phyloP scores from a whole-genome alignment of 2,113 vertebrate genomes.

The Todiramphus chloris region DNA sequence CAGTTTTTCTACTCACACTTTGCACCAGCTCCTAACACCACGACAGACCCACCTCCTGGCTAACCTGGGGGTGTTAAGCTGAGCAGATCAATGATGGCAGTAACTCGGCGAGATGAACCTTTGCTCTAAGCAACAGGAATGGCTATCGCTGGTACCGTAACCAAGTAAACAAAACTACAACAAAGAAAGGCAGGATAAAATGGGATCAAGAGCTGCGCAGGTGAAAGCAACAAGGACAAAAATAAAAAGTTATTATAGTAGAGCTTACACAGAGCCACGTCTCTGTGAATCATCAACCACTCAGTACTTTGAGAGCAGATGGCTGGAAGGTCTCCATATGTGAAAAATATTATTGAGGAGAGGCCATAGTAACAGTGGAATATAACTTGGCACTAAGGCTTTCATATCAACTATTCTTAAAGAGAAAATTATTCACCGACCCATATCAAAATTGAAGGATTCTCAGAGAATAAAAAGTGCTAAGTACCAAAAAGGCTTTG shows the following conservation, averaged over 20 bases:
- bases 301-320: constrained; percentile 36
- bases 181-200: constrained; percentile 53
- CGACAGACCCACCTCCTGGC: not conserved
- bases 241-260: constrained; percentile 48
- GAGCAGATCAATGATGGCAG: not conserved
- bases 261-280: not conserved
- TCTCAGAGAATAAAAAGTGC: not conserved
- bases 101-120: constrained; percentile 22
- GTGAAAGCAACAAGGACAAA: constrained; percentile 35
- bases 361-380: constrained; percentile 21
- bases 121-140: constrained; percentile 41
- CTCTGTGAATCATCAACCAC: constrained; percentile 60
- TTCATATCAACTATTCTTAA: not conserved
- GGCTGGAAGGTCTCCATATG: constrained; percentile 33
- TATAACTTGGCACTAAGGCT: not conserved
- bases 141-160: not conserved
- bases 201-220: constrained; percentile 52
- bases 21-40: not conserved
- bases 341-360: not conserved
- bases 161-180: constrained; percentile 70
- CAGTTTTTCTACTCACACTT: not conserved
- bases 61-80: constrained; percentile 16
- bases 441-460: not conserved
- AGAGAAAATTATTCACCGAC: not conserved
- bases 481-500: not conserved